Evolutionary conservation across 2,888 invertebrate genomes (phyloP), one percentile per base, ranked within the genome.

Genomic region (Salpingus planirostris): DNA sequence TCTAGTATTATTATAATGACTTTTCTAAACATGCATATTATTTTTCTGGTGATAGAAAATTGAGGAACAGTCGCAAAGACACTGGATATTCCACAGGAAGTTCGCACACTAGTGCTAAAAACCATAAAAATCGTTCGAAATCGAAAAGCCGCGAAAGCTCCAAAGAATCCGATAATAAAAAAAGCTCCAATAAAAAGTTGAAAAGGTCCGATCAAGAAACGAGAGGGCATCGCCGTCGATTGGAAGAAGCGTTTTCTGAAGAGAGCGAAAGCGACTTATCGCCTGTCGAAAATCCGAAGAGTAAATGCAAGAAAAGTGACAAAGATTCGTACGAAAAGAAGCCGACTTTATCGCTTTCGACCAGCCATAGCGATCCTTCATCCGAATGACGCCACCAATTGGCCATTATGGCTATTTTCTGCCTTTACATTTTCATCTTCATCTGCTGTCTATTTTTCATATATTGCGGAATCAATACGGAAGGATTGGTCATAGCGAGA

Each of bases 1-100:
- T n/a, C n/a, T n/a, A n/a, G n/a, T n/a, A n/a, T n/a, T n/a, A n/a
- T n/a, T n/a, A n/a, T n/a, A n/a, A n/a, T n/a, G n/a, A n/a, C n/a
- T n/a, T n/a, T n/a, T n/a, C n/a, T n/a, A n/a, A n/a, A n/a, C n/a
- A n/a, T n/a, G n/a, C n/a, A n/a, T 40, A 29, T 10, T 24, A 24
- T 14, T 31, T 31, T 34, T 24, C 12, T n/a, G n/a, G n/a, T n/a
- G n/a, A n/a, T 33, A 69, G 68, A 36, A 67, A 60, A 52, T 39
- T 47, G 3, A 55, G 52, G 43, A 59, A 56, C 37, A 51, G 53
- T 1, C 59, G 71, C 6, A 79, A 78, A 57, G 80, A 80, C 49
- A 78, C 78, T 0, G 79, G 78, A 7, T 79, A 80, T 48, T 79
- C 78, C 1, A 80, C 79, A 1, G 78, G 74, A 29, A 78, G 76